A percentile compares a stretch with the other conserved stretches of the same genome.
These are phyloP conservation scores for Aphodius granarius DNA, from an alignment of 2,888 invertebrate genomes.

Conservation along the genomic window DNA sequence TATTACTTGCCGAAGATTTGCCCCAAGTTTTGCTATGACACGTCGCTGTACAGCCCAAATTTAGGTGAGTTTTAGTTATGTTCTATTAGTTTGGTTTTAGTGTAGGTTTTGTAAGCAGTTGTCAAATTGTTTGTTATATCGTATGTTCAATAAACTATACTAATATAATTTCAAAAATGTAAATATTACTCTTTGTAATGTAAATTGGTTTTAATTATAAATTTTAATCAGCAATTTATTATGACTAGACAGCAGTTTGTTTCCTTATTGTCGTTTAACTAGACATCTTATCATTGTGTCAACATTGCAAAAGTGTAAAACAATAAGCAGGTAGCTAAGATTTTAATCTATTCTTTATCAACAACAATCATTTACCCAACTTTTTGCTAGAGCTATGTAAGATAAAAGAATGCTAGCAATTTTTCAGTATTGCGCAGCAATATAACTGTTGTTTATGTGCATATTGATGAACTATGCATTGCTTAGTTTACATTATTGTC, in stretches of 20 bases:
- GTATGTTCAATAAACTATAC: background rate
- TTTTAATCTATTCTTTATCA: background rate
- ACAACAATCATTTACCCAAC: background rate
- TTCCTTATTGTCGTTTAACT: background rate
- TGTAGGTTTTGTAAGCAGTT: no score
- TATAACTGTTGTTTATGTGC: background rate
- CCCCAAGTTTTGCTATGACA: slow-evolving; percentile 78
- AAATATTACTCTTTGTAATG: no score
- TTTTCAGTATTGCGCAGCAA: background rate
- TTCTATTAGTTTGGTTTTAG: background rate
- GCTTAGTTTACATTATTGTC: no score
- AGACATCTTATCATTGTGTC: no score
- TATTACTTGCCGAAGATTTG: slow-evolving; percentile 90
- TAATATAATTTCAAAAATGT: background rate
- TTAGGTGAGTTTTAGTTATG: slow-evolving; percentile 59
- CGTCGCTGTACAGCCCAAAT: slow-evolving; percentile 81
- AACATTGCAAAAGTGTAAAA: background rate
- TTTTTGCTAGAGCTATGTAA: background rate
- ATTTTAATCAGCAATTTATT: no score
- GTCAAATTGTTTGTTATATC: no score
- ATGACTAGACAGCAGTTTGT: background rate
- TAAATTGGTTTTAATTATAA: no score
- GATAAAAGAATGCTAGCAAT: background rate
- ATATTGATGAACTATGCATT: background rate
- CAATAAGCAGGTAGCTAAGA: background rate